These are phyloP conservation scores for Hetaerina americana DNA, from an alignment of 1,140 invertebrate genomes.

Conservation along the genomic window DNA sequence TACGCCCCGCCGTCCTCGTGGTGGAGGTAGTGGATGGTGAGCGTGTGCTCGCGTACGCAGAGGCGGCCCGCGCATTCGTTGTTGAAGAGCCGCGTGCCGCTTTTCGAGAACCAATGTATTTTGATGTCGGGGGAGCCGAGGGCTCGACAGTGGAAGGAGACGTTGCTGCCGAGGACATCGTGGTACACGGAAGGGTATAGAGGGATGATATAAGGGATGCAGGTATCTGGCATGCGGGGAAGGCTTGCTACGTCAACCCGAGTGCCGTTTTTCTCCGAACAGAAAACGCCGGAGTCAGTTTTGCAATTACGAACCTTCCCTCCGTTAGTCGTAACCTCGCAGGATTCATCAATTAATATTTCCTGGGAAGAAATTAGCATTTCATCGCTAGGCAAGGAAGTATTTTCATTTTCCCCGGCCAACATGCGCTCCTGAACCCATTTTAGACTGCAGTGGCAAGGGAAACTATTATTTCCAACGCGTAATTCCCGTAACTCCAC, in stretches of 20 bases:
- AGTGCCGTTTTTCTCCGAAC: conserved; percentile 9
- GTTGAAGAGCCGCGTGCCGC: conserved; percentile 4
- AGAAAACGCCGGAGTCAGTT: conserved; percentile 5
- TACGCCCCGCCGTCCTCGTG: conserved; percentile 11
- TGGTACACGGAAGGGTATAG: conserved; percentile 9
- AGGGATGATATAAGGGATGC: conserved; percentile 12
- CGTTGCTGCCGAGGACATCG: conserved; percentile 11
- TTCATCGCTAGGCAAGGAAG: not conserved
- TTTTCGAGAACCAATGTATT: conserved; percentile 8
- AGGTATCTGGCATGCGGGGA: not conserved
- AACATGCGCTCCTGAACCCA: conserved; percentile 7
- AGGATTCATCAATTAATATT: not conserved
- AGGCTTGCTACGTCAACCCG: not conserved
- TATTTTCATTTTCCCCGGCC: not conserved
- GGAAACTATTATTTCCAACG: conserved; percentile 12
- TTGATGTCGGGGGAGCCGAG: conserved; percentile 11
- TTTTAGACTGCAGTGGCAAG: conserved; percentile 13
- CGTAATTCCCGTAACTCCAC: conserved; percentile 3
- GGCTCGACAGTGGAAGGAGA: conserved; percentile 13
- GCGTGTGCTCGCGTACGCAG: conserved; percentile 11
- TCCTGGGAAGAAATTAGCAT: not conserved
- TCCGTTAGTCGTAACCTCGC: not conserved
- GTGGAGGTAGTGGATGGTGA: conserved; percentile 11
- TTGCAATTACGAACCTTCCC: not conserved
- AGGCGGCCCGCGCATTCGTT: conserved; percentile 6